Base-by-base conservation (phyloP, 1,140 invertebrate species). In the Cecropterus lyciades region DNA sequence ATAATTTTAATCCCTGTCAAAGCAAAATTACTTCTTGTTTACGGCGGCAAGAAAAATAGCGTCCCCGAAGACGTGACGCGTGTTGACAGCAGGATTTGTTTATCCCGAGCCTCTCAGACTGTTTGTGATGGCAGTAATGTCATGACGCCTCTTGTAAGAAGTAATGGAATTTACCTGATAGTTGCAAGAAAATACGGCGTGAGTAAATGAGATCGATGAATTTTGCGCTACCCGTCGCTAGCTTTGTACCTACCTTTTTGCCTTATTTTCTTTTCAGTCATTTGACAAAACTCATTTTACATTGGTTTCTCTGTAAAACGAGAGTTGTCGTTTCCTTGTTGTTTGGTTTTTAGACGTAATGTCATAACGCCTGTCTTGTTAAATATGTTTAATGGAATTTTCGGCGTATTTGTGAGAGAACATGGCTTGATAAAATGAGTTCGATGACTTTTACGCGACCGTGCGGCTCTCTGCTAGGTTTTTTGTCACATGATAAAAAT, bases 51-150 rank as follows among this genome's bases (percentile, higher is more conserved):
- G 71, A 80, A 74, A 73, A 79, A 82, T 77, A 67, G 62, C 69
- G 33, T 45, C 55, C 65, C 52, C 68, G 70, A 75, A 72, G 80
- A 63, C 62, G 73, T 72, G 70, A 81, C 57, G 75, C 68, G 70
- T 71, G 73, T 75, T 80, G 81, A 77, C 79, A 75, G 66, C 64
- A 62, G 78, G 77, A 81, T 87, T 84, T 80, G 77, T 84, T 80
- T 81, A 75, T 74, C n/a, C n/a, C 55, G 20, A 27, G 40, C 55
- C n/a, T 57, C 67, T 70, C 65, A 45, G 56, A 66, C 67, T 72
- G 68, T 84, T 82, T 87, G 77, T 87, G 75, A 80, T 71, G 53
- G 51, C 43, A 33, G 52, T 53, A 77, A 74, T 73, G 71, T 63
- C 73, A 73, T 73, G 68, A 72, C 37, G 77, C 71, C 53, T 33